phyloP scores from a whole-genome alignment of 2,888 invertebrate genomes.

The Schrankia costaestrigalis region DNA sequence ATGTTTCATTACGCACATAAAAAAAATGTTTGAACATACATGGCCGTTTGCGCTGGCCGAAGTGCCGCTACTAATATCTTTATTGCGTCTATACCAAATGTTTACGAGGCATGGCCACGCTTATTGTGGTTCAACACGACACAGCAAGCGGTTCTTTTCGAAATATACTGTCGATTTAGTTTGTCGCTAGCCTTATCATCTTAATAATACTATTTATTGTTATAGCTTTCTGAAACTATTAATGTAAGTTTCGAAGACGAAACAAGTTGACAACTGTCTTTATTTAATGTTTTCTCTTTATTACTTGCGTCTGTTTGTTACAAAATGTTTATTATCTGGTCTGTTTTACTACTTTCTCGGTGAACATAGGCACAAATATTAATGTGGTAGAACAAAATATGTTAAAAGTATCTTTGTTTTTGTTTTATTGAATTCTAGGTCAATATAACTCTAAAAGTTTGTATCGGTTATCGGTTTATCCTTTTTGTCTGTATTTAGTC shows the following conservation, averaged over 20 bases:
- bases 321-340: conserved; percentile 15
- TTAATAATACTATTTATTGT: conserved; percentile 40
- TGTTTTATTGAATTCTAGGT: too few relatives aligned
- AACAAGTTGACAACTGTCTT: conserved; percentile 17
- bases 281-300: conserved; percentile 21
- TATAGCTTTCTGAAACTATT: conserved; percentile 34
- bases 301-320: conserved; percentile 8
- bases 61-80: conserved; percentile 54
- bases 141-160: conserved; percentile 29
- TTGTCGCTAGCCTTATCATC: conserved; percentile 28
- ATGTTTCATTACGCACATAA: conserved; percentile 39
- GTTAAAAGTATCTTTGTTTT: too few relatives aligned
- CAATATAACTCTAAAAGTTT: too few relatives aligned
- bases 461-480: too few relatives aligned
- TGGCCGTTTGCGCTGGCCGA: conserved; percentile 31
- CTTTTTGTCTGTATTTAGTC: too few relatives aligned
- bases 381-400: too few relatives aligned
- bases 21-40: conserved; percentile 37
- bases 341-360: too few relatives aligned
- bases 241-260: conserved; percentile 29
- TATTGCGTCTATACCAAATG: conserved; percentile 53
- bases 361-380: too few relatives aligned
- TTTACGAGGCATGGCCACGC: conserved; percentile 51
- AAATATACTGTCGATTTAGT: conserved; percentile 31
- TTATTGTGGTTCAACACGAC: conserved; percentile 50